Percentiles rank a stretch among this genome's conserved stretches.
Evolutionary conservation across 2,797 vertebrate species (phyloP).

Genomic region (Pangasius djambal): DNA sequence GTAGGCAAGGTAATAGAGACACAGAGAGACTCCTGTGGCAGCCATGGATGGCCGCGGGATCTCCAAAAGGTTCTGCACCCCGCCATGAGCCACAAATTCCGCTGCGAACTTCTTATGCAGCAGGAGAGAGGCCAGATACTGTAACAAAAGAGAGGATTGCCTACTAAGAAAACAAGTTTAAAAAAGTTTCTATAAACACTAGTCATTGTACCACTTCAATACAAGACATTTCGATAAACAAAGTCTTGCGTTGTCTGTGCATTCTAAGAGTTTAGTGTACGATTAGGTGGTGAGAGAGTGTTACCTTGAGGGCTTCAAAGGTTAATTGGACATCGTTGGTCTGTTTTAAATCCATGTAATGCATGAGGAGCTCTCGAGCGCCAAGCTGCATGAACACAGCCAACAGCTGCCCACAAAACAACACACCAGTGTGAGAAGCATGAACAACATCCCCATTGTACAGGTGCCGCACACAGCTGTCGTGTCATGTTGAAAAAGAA

Average conservation of each 20-base stretch:
- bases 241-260: not conserved
- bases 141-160: slow-evolving; percentile 29
- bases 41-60: slow-evolving; percentile 98
- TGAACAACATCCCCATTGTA: not conserved
- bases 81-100: slow-evolving; percentile 97
- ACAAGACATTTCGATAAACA: not conserved
- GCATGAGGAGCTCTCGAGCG: slow-evolving; percentile 95
- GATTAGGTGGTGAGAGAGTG: not conserved
- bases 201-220: not conserved
- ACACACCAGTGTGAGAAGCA: not conserved
- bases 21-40: slow-evolving; percentile 98
- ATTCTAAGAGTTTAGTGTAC: not conserved
- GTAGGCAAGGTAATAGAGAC: slow-evolving; percentile 97
- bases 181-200: not conserved
- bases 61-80: slow-evolving; percentile 95
- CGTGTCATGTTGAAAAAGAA: not conserved
- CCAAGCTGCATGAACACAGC: slow-evolving; percentile 99
- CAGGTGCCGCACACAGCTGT: not conserved
- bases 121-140: slow-evolving; percentile 96
- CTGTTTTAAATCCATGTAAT: slow-evolving; percentile 96
- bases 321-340: slow-evolving; percentile 97
- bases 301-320: slow-evolving; percentile 97
- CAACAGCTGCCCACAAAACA: slow-evolving; percentile 77
- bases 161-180: not conserved
- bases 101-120: slow-evolving; percentile 99